Evolutionary conservation across 1,140 invertebrate genomes (phyloP).

Genomic region (Drosophila punjabiensis): DNA sequence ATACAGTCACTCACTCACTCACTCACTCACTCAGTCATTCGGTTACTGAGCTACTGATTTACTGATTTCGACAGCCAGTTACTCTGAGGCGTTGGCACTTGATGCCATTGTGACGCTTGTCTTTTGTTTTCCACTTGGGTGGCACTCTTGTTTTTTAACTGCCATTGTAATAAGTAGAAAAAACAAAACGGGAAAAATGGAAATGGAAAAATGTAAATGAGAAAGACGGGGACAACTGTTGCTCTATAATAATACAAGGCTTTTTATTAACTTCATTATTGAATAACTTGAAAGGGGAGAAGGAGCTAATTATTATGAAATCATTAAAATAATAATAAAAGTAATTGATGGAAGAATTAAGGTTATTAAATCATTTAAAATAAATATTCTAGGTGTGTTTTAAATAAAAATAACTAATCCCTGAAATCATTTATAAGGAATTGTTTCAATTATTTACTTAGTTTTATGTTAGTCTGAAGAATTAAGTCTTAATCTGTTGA

Average conservation of each 20-base stretch:
- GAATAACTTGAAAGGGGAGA: not conserved
- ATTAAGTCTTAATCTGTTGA: not conserved
- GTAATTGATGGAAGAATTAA: too few relatives aligned
- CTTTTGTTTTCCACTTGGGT: constrained; percentile 64
- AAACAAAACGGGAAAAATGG: not conserved
- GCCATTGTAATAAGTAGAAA: constrained; percentile 10
- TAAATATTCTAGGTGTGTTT: not conserved
- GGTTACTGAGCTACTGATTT: constrained; percentile 10
- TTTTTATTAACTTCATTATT: not conserved
- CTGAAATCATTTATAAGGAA: too few relatives aligned
- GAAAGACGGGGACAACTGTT: constrained; percentile 13
- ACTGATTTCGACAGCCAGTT: constrained; percentile 38
- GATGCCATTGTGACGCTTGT: constrained; percentile 27
- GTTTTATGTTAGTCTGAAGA: not conserved
- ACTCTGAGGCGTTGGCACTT: constrained; percentile 37
- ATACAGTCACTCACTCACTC: constrained; percentile 3
- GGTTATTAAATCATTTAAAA: not conserved
- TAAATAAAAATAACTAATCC: too few relatives aligned
- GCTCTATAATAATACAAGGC: not conserved
- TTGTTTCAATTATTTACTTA: not conserved
- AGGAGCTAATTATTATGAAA: too few relatives aligned
- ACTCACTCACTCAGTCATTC: constrained; percentile 23
- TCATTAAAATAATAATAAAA: too few relatives aligned
- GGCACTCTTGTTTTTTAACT: constrained; percentile 15
- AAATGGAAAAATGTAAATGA: constrained; percentile 35